Percentiles rank a stretch among this genome's conserved stretches.
Conservation (phyloP, 2,797 vertebrate species). For the Gymnoscopelus microlampas region DNA sequence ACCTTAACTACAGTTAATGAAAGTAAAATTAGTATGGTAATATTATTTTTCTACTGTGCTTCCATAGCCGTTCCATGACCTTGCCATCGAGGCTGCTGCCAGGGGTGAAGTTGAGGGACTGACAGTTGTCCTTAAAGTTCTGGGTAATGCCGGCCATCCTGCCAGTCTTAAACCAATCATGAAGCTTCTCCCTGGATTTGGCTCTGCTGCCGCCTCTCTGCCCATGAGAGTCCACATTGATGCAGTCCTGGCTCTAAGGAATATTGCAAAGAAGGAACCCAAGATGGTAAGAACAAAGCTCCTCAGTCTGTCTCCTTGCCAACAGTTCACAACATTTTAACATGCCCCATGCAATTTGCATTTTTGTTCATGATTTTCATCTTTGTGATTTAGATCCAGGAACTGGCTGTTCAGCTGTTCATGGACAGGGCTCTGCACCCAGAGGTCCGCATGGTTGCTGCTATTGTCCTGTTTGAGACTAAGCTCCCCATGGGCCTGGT, state of each 20-base stretch:
- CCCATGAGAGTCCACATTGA: slow-evolving; percentile 74
- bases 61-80: slow-evolving; percentile 77
- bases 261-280: slow-evolving; percentile 80
- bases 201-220: slow-evolving; percentile 52
- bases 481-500: slow-evolving; percentile 80
- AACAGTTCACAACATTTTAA: not conserved
- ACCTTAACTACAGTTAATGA: slow-evolving; percentile 28
- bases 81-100: slow-evolving; percentile 54
- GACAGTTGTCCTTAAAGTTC: slow-evolving; percentile 73
- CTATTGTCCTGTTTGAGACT: slow-evolving; percentile 83
- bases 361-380: not conserved
- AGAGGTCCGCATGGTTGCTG: slow-evolving; percentile 81
- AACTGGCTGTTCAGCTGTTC: slow-evolving; percentile 81
- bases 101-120: slow-evolving; percentile 60
- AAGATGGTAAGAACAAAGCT: slow-evolving; percentile 64
- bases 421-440: slow-evolving; percentile 75
- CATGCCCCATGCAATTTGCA: not conserved
- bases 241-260: slow-evolving; percentile 77
- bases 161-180: slow-evolving; percentile 80
- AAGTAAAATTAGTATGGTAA: not conserved
- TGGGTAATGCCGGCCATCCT: slow-evolving; percentile 84
- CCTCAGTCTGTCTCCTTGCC: not conserved
- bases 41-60: slow-evolving; percentile 1
- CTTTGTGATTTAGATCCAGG: slow-evolving; percentile 80
- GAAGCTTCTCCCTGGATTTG: slow-evolving; percentile 81